These are phyloP conservation scores for Matsumyia berberina DNA, from an alignment of 2,888 invertebrate genomes.

Conservation along the genomic window DNA sequence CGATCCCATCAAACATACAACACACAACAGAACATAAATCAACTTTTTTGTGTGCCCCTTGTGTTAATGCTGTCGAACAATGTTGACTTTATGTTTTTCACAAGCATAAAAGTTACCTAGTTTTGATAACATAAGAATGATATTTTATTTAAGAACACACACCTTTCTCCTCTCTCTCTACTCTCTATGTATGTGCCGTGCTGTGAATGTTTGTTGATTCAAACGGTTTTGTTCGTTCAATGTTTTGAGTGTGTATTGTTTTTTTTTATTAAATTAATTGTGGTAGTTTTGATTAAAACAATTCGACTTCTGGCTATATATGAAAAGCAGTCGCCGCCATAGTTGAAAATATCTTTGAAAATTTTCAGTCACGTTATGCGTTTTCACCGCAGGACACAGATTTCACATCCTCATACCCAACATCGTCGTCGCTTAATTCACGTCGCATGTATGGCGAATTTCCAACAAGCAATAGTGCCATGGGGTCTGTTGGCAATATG, in stretches of 20 bases:
- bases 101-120: not conserved
- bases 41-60: constrained; percentile 78
- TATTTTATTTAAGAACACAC: constrained; percentile 24
- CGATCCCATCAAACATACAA: constrained; percentile 33
- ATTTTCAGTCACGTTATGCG: constrained; percentile 85
- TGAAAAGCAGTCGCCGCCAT: constrained; percentile 80
- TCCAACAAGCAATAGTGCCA: constrained; percentile 81
- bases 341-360: constrained; percentile 82
- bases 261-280: constrained; percentile 46
- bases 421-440: constrained; percentile 81
- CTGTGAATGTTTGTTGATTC: constrained; percentile 66
- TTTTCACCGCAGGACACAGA: constrained; percentile 85
- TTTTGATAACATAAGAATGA: constrained; percentile 27
- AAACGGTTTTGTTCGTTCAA: constrained; percentile 63
- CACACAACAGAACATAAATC: constrained; percentile 61
- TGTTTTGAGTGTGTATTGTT: constrained; percentile 63
- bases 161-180: constrained; percentile 41
- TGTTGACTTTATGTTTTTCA: constrained; percentile 39
- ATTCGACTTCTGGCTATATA: constrained; percentile 78
- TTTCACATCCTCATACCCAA: constrained; percentile 84
- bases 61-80: constrained; percentile 49
- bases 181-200: constrained; percentile 33
- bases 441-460: constrained; percentile 84
- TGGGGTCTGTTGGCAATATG: constrained; percentile 81
- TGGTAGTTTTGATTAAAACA: constrained; percentile 55